A percentile compares a stretch with the other conserved stretches of the same genome.
Conservation (phyloP, 2,888 invertebrate genomes). For the Torymus tubicola region DNA sequence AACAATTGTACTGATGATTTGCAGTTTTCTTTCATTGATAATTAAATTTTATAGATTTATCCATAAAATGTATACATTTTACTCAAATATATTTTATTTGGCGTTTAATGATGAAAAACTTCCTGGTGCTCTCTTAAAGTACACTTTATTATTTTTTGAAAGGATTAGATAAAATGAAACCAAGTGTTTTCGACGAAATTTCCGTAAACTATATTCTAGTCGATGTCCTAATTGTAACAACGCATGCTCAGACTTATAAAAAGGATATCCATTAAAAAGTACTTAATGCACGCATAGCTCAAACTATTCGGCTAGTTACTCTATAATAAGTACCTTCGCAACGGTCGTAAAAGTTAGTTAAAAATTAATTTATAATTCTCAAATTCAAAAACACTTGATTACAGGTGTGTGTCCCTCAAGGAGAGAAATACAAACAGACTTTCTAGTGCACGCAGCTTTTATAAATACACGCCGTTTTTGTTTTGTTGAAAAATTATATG, state of each 20-base stretch:
- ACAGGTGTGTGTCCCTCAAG: constrained; percentile 14
- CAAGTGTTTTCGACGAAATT: neutral
- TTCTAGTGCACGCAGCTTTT: constrained; percentile 17
- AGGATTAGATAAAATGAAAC: no score
- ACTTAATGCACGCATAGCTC: constrained; percentile 13
- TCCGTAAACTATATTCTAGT: neutral
- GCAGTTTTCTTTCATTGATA: no score
- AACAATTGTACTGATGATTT: no score
- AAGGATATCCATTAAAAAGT: constrained; percentile 31
- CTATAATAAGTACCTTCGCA: constrained; percentile 39
- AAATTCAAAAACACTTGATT: constrained; percentile 43
- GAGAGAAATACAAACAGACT: constrained; percentile 50
- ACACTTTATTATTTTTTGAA: no score
- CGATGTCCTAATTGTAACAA: constrained; percentile 7
- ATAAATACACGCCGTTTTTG: constrained; percentile 29
- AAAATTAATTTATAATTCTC: constrained; percentile 48
- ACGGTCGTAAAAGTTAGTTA: constrained; percentile 34
- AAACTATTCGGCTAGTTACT: constrained; percentile 12
- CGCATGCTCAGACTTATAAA: neutral
- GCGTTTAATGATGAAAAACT: no score
- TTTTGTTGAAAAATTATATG: constrained; percentile 39
- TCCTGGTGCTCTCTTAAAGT: no score
- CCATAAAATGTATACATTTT: no score
- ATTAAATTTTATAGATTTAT: no score
- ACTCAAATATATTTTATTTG: no score